A percentile compares a stretch with the other conserved stretches of the same genome.
phyloP scores from a whole-genome alignment of 2,113 vertebrate species.

The Hippocampus barbouri region DNA sequence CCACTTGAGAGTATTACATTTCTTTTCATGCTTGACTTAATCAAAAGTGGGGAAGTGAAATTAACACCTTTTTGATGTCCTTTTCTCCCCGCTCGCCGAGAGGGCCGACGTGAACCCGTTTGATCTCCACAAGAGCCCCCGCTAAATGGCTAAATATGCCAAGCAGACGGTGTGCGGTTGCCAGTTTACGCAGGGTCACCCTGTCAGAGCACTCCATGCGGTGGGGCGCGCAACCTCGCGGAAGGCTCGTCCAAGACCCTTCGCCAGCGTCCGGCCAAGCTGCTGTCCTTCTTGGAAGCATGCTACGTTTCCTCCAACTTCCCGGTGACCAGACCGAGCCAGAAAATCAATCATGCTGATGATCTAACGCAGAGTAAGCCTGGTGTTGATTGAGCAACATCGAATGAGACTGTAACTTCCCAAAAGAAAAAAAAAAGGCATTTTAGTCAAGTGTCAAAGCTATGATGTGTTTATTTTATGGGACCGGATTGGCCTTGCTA shows the following conservation, averaged over 20 bases:
- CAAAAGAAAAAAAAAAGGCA: slow-evolving; percentile 54
- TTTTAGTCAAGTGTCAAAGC: slow-evolving; percentile 62
- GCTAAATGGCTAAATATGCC: slow-evolving; percentile 99
- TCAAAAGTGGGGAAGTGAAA: slow-evolving; percentile 99
- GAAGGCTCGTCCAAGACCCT: slow-evolving; percentile 66
- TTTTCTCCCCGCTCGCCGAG: slow-evolving; percentile 95
- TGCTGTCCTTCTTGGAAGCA: slow-evolving; percentile 64
- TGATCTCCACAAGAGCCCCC: slow-evolving; percentile 95
- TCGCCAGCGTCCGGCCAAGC: slow-evolving; percentile 67
- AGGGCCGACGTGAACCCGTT: slow-evolving; percentile 98
- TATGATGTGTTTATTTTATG: slow-evolving; percentile 67
- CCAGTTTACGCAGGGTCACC: slow-evolving; percentile 87
- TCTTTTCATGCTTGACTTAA: slow-evolving; percentile 99
- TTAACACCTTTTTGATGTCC: slow-evolving; percentile 99
- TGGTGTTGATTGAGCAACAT: slow-evolving; percentile 61
- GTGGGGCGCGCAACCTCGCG: slow-evolving; percentile 73
- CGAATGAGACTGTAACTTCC: slow-evolving; percentile 63
- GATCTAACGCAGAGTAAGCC: slow-evolving; percentile 58
- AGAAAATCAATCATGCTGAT: slow-evolving; percentile 67
- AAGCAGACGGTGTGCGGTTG: slow-evolving; percentile 93
- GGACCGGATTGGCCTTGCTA: slow-evolving; percentile 35
- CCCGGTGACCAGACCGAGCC: slow-evolving; percentile 57
- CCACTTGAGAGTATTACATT: slow-evolving; percentile 99
- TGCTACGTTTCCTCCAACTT: slow-evolving; percentile 36
- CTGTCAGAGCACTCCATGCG: slow-evolving; percentile 81